Evolutionary conservation across 2,888 invertebrate species (phyloP).

Genomic region (Sminthurides aquaticus): DNA sequence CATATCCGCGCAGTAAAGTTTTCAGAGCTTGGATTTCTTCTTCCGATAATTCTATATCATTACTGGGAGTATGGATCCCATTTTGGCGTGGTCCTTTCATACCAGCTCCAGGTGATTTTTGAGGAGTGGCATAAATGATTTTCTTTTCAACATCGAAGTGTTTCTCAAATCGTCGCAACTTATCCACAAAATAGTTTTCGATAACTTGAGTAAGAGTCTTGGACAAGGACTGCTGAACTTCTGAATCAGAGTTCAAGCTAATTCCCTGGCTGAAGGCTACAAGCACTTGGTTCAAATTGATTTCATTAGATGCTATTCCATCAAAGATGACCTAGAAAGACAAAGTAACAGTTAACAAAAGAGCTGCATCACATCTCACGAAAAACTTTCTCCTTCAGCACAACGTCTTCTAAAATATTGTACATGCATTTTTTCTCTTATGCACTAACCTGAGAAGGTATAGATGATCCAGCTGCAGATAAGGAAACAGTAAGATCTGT

Average conservation of each 20-base stretch:
- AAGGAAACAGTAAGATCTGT: conserved; percentile 39
- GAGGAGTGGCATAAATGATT: not conserved
- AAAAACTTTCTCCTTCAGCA: not conserved
- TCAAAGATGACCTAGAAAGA: conserved; percentile 9
- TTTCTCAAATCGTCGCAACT: conserved; percentile 11
- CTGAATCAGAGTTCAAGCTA: conserved; percentile 37
- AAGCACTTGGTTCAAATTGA: conserved; percentile 36
- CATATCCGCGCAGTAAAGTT: not conserved
- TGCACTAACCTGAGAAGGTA: conserved; percentile 22
- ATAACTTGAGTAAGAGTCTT: conserved; percentile 32
- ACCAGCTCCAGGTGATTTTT: not conserved
- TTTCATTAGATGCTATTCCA: conserved; percentile 14
- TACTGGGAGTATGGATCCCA: not conserved
- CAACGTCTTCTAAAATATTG: too few species aligned
- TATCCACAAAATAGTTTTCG: conserved; percentile 31
- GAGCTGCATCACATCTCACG: not conserved
- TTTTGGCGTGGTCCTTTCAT: not conserved
- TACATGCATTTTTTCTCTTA: not conserved
- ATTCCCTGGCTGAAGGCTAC: conserved; percentile 41
- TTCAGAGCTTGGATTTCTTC: not conserved
- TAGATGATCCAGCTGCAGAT: conserved; percentile 28
- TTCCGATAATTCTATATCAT: not conserved
- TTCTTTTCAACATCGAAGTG: not conserved
- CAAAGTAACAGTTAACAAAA: not conserved
- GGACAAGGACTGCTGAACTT: conserved; percentile 36